Evolutionary conservation across 2,888 invertebrate genomes (phyloP), one percentile per base, ranked within the genome.

Genomic region (Ptilodon capucinus): DNA sequence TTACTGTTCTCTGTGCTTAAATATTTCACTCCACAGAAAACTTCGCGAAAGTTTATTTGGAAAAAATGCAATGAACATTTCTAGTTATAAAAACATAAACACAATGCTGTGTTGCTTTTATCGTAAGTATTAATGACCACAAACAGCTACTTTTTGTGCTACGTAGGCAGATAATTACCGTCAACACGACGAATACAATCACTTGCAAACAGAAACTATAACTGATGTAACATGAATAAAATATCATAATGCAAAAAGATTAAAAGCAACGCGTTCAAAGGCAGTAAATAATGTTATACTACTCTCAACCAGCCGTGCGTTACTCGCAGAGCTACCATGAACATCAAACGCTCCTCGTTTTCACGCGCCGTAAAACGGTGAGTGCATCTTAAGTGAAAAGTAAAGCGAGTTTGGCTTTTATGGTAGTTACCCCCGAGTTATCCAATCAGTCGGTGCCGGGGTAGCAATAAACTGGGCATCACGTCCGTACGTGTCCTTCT

Each of bases 381-480:
- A 41, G 38, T 43, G 35, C 36, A 40, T 59, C 50, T 53, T 47
- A 61, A 64, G 61, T 64, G 61, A 64, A 55, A 61, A 64, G 61
- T 65, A 54, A 54, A 66, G 60, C 57, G 66, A 67, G 65, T 69
- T 67, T 64, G 63, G 68, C 60, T 68, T 67, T 73, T 64, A 64
- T 66, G 46, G 65, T 74, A 64, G 64, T 59, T 48, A 66, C 63
- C 69, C 47, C 65, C 61, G 70, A 69, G 79, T 74, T 76, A 74
- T 74, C 80, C 81, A 84, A 83, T 82, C 83, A 81, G 74, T 72
- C 73, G 62, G 61, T 71, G 66, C 72, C 69, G 65, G 74, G 68
- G 62, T 64, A 69, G 80, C 81, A 83, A 84, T 85, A 84, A 84
- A 84, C 76, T 74, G 78, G 72, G 60, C 71, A 78, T 82, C 85